phyloP scores from a whole-genome alignment of 2,888 invertebrate species.

The Pristionchus maxplancki region DNA sequence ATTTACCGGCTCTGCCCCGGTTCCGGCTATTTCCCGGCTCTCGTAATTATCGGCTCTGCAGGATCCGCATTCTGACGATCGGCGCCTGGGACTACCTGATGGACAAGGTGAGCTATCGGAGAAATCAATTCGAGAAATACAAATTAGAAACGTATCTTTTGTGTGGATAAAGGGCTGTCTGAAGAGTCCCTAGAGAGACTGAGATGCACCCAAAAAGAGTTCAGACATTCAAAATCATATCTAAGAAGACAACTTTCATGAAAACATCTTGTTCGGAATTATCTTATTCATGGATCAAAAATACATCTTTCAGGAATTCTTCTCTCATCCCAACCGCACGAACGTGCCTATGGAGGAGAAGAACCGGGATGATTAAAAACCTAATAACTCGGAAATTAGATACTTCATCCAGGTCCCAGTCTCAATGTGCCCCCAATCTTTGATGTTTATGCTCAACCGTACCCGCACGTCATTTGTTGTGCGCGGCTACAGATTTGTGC shows the following conservation, averaged over 20 bases:
- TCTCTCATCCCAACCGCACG: conserved; percentile 10
- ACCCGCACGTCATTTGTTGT: neutral
- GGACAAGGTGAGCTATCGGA: conserved; percentile 63
- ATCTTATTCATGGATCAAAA: too few species aligned
- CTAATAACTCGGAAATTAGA: neutral
- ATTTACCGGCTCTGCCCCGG: neutral
- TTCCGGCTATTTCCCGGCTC: neutral
- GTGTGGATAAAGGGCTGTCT: too few species aligned
- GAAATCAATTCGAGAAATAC: neutral
- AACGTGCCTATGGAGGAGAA: conserved; percentile 12
- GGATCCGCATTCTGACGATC: conserved; percentile 68
- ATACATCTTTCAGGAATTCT: conserved; percentile 32
- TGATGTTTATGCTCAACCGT: neutral
- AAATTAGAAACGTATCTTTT: too few species aligned
- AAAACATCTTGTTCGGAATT: too few species aligned
- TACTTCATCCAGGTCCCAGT: neutral
- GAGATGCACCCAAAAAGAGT: too few species aligned
- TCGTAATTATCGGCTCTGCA: conserved; percentile 51
- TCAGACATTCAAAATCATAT: too few species aligned
- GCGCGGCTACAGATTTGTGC: neutral
- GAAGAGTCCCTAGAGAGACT: neutral
- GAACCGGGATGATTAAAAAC: conserved; percentile 19
- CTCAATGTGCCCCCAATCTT: neutral
- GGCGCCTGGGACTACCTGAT: conserved; percentile 74
- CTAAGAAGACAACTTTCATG: too few species aligned